Percentiles rank a stretch among this genome's conserved stretches.
Conservation (phyloP, 1,140 invertebrate species). For the Eriocheir sinensis region DNA sequence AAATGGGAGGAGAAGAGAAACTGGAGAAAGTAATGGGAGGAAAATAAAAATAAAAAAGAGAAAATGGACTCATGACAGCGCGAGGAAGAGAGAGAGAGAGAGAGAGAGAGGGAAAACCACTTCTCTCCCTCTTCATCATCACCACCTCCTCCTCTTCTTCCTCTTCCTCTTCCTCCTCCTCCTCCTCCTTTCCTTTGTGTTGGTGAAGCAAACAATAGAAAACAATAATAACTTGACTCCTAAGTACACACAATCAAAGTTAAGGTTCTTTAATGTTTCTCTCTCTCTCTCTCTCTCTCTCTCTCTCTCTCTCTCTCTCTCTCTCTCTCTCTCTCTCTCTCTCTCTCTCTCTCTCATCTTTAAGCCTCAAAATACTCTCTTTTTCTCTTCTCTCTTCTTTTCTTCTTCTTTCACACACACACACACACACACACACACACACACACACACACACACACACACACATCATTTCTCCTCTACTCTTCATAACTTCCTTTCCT, state of each 20-base stretch:
- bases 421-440: too few relatives aligned
- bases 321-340: not conserved
- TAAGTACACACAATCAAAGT: not conserved
- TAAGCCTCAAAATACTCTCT: not conserved
- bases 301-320: not conserved
- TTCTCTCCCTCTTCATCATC: not conserved
- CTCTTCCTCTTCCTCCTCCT: not conserved
- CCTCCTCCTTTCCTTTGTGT: not conserved
- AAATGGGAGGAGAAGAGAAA: not conserved
- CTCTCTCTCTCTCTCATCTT: not conserved
- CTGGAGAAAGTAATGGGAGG: too few relatives aligned
- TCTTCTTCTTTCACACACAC: not conserved
- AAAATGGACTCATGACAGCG: too few relatives aligned
- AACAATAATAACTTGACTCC: constrained; percentile 17
- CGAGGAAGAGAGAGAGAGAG: constrained; percentile 41
- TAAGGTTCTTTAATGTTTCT: not conserved
- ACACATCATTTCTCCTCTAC: not conserved
- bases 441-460: too few relatives aligned
- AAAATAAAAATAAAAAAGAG: too few relatives aligned
- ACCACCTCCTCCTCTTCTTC: not conserved
- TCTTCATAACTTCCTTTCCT: not conserved
- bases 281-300: not conserved
- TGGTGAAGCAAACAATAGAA: constrained; percentile 3
- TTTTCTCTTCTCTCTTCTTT: not conserved
- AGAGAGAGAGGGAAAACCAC: not conserved